Conservation (phyloP, 2,888 invertebrate species). For the Escarpia spicata region DNA sequence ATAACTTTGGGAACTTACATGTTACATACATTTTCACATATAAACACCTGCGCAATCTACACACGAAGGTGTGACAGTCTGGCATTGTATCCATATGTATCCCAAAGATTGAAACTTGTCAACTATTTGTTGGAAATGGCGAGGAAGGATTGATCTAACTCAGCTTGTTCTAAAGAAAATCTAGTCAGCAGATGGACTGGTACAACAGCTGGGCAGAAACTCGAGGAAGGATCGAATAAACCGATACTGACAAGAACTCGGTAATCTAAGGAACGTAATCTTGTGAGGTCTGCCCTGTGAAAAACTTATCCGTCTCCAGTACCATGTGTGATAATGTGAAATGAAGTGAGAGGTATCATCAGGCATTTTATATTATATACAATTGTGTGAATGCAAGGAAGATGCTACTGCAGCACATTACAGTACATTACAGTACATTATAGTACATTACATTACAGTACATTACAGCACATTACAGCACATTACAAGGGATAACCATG, state of each 20-base stretch:
- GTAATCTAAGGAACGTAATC: not conserved
- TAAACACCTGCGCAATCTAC: no score
- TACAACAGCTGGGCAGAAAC: not conserved
- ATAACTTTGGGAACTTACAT: no score
- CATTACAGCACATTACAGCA: slow-evolving; percentile 12
- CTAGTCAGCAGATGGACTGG: not conserved
- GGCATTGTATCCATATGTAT: no score
- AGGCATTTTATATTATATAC: not conserved
- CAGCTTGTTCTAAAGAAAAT: not conserved
- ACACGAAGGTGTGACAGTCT: no score
- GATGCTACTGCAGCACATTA: not conserved
- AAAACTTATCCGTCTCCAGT: not conserved
- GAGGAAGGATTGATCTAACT: not conserved
- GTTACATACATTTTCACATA: no score
- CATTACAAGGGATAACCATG: not conserved
- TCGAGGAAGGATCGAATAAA: not conserved
- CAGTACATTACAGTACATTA: not conserved
- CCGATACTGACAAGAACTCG: not conserved
- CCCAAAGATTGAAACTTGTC: no score
- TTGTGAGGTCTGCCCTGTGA: not conserved
- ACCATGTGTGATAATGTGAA: not conserved
- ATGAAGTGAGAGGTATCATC: not conserved
- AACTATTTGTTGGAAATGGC: no score
- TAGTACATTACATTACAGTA: not conserved
- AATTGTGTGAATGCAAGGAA: not conserved